phyloP scores from a whole-genome alignment of 1,140 invertebrate genomes.

The Psilanteris sp. region DNA sequence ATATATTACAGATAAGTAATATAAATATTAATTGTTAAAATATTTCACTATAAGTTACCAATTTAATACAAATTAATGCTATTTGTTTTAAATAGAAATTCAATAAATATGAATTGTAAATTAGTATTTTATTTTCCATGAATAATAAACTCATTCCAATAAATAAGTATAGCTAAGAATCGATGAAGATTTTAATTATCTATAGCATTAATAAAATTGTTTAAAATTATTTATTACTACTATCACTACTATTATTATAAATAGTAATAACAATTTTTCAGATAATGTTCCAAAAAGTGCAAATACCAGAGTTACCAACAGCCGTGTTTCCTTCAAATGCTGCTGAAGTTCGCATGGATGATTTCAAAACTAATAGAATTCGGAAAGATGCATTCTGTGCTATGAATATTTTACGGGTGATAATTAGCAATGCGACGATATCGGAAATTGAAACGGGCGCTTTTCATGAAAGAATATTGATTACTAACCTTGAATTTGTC shows the following conservation, averaged over 20 bases:
- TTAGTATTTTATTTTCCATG: too few relatives aligned
- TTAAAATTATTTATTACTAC: neutral
- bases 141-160: too few relatives aligned
- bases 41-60: too few relatives aligned
- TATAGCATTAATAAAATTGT: too few relatives aligned
- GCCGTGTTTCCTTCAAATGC: slow-evolving; percentile 84
- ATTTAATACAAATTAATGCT: too few relatives aligned
- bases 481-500: slow-evolving; percentile 82
- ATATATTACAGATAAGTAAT: too few relatives aligned
- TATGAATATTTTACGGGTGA: slow-evolving; percentile 82
- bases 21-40: too few relatives aligned
- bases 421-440: slow-evolving; percentile 83
- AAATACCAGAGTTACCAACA: slow-evolving; percentile 81
- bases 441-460: slow-evolving; percentile 82
- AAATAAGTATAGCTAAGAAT: too few relatives aligned
- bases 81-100: too few relatives aligned
- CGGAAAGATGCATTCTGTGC: slow-evolving; percentile 83
- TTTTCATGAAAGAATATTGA: slow-evolving; percentile 83
- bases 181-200: too few relatives aligned
- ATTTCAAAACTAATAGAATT: slow-evolving; percentile 81
- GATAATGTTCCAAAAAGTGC: slow-evolving; percentile 84
- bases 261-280: slow-evolving; percentile 72
- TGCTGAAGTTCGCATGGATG: slow-evolving; percentile 82
- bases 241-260: neutral
- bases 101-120: too few relatives aligned